Base-by-base conservation (phyloP, 2,113 vertebrate species). In the Gopherus flavomarginatus region DNA sequence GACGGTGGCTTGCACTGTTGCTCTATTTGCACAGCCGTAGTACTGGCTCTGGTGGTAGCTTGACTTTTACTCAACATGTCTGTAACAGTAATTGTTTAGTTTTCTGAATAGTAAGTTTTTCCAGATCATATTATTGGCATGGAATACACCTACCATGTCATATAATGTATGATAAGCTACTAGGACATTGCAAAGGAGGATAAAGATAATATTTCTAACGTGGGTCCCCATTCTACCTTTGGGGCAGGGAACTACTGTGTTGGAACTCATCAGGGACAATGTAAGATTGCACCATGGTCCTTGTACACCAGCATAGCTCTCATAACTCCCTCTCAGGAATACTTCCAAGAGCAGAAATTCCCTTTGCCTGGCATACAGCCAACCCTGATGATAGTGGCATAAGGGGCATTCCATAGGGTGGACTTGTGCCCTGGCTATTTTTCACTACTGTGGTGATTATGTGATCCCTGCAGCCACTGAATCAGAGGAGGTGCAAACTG, bases 41-140 rank as follows among this genome's bases (percentile, higher is more conserved):
- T 77, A 22, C 44, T 81, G 26, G 57, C 90, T 90, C 24, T 21
- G 53, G 26, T 85, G 79, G 59, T 72, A 11, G n/a, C 62, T 7
- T 42, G 47, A 35, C 8, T 57, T 11, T 12, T 22, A 3, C 10
- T 2, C 59, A 1, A 6, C 65, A 52, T 5, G 54, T 79, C 72
- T 77, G 21, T 65, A 26, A 81, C 4, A 12, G 29, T 31, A 7
- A 27, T n/a, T 84, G 69, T 57, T 92, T 38, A 84, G 26, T 86
- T 94, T 89, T 17, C 49, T 78, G 57, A 59, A 69, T 16, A 31
- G 35, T 19, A 16, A 0, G 0, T 86, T 79, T 79, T 90, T 78
- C 4, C 52, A 0, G n/a, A 17, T 38, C 1, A 0, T 27, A 12
- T 57, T 9, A 22, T 65, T 65, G 89, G 47, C 42, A 27, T 5